These are phyloP conservation scores for Todiramphus saurophagus DNA, from an alignment of 2,113 vertebrate species.

Conservation along the genomic window DNA sequence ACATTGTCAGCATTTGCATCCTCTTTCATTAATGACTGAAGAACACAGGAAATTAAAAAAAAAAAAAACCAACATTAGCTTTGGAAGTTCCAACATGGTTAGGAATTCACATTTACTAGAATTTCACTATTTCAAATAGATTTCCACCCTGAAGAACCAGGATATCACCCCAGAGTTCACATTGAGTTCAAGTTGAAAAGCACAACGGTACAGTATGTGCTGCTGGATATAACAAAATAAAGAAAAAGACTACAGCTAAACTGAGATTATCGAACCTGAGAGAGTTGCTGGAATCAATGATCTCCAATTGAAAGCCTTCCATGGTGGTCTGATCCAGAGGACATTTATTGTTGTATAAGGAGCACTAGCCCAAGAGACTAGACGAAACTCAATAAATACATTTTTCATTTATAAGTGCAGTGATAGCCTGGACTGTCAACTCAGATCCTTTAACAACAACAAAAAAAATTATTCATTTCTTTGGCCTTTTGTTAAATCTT, in stretches of 20 bases:
- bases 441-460: conserved; percentile 7
- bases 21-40: not conserved
- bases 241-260: conserved; percentile 47
- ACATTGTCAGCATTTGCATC: not conserved
- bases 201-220: not conserved
- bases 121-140: not conserved
- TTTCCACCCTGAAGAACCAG: not conserved
- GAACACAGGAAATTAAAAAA: not conserved
- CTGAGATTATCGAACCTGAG: not conserved
- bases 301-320: not conserved
- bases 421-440: conserved; percentile 39
- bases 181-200: not conserved
- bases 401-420: conserved; percentile 20
- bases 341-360: conserved; percentile 42
- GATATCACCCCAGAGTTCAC: conserved; percentile 18
- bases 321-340: conserved; percentile 12
- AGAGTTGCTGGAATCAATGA: conserved; percentile 15
- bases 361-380: not conserved
- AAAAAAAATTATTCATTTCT: conserved; percentile 25
- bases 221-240: conserved; percentile 8
- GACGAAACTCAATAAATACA: conserved; percentile 42
- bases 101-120: not conserved
- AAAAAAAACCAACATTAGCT: not conserved
- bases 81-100: not conserved
- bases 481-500: conserved; percentile 37